Base-by-base conservation (phyloP, 2,113 vertebrate species). In the Uria aalge region DNA sequence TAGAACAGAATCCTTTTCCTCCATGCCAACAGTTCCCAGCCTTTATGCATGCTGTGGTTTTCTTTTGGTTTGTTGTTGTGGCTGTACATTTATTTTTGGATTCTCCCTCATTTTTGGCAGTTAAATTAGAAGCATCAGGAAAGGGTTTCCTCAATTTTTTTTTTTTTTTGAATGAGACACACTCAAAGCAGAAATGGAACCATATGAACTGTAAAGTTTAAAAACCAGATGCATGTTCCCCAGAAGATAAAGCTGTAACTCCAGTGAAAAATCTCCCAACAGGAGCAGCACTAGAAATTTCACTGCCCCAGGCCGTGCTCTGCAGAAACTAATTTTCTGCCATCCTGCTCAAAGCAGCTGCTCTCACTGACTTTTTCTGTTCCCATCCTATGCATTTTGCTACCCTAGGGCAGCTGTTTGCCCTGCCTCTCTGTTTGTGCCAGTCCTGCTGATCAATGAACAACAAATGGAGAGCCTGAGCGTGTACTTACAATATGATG, bases 401-500 rank as follows among this genome's bases (percentile, higher is more conserved):
- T 43, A 9, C 77, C 95, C 48, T 0, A 1, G 88, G 85, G 85
- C 88, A 93, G 72, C 62, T 21, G 56, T 86, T 53, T 10, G 29
- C 81, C 69, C 80, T 17, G 11, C 7, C 47, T 75, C 34, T 56
- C 79, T 50, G 4, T 67, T 86, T 80, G 72, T 56, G 73, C 77
- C 40, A 24, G n/a, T 11, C 55, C 45, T 11, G 34, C 43, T 1
- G 6, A 83, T 87, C 13, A 1, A 60, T 43, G 34, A 77, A 32
- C 62, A 59, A 22, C 88, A 57, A 68, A 74, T 4, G 76, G 43
- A 59, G 67, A 60, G 17, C 24, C 5, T 2, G 8, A 62, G 27
- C 2, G 12, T 21, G 60, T 7, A 4, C 69, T 29, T 41, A 50
- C 13, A 11, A 17, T 0, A 18, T 15, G 8, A 15, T 0, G 20